Conservation (phyloP, 2,888 invertebrate genomes). For the Reticulitermes lucifugus region DNA sequence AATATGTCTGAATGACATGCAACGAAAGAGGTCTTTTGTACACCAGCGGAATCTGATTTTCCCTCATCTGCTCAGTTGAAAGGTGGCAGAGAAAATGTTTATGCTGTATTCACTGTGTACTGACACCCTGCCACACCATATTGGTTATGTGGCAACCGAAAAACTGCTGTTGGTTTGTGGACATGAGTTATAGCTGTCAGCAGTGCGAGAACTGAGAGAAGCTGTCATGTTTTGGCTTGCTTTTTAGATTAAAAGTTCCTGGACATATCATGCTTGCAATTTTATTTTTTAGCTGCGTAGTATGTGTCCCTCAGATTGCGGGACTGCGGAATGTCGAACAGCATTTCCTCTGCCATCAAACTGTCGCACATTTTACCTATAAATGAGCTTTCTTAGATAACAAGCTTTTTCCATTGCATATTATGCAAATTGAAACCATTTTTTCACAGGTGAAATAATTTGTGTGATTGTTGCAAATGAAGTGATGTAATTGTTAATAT, state of each 20-base stretch:
- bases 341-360: neutral
- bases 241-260: neutral
- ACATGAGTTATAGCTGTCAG: neutral
- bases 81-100: no score
- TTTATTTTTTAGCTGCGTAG: neutral
- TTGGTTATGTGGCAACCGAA: no score
- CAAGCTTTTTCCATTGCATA: neutral
- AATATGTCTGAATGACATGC: no score
- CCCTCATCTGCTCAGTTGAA: no score
- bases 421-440: neutral
- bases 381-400: neutral
- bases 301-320: no score
- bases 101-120: no score
- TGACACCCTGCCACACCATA: no score
- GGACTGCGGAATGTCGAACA: neutral
- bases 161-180: no score
- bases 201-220: neutral
- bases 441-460: neutral
- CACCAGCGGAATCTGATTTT: no score
- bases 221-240: neutral
- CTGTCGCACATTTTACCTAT: neutral
- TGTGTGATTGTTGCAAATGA: neutral
- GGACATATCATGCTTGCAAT: conserved; percentile 18
- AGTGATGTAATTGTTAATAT: neutral
- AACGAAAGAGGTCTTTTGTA: no score